phyloP scores from a whole-genome alignment of 1,140 invertebrate species.

The Zeugodacus cucurbitae region DNA sequence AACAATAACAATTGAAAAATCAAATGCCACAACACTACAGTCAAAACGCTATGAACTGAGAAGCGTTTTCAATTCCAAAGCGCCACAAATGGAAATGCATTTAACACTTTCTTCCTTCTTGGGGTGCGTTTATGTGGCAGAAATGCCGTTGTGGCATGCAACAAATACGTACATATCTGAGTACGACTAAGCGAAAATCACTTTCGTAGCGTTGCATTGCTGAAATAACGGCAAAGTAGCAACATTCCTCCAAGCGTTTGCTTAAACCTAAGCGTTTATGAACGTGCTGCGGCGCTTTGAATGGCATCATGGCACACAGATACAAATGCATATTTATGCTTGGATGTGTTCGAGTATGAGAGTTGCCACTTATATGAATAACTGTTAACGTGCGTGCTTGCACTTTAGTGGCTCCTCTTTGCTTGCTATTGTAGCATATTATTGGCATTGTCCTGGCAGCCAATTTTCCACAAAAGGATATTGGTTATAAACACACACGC shows the following conservation, averaged over 20 bases:
- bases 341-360: neutral
- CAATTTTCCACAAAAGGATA: neutral
- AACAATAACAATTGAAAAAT: constrained; percentile 21
- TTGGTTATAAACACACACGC: neutral
- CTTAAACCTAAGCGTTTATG: neutral
- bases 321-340: neutral
- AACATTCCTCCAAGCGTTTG: neutral
- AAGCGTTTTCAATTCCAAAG: neutral
- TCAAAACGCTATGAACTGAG: neutral
- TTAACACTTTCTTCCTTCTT: neutral
- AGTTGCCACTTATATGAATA: neutral
- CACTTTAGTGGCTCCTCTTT: neutral
- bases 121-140: neutral
- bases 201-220: neutral
- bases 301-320: neutral
- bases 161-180: neutral
- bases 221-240: neutral
- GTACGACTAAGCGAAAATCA: neutral
- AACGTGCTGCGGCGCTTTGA: neutral
- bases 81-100: neutral
- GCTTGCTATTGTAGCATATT: neutral
- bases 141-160: neutral
- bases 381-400: neutral
- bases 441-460: neutral
- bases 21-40: neutral